Evolutionary conservation across 2,888 invertebrate species (phyloP), one percentile per base, ranked within the genome.

Genomic region (Scelioninae gen. 1): DNA sequence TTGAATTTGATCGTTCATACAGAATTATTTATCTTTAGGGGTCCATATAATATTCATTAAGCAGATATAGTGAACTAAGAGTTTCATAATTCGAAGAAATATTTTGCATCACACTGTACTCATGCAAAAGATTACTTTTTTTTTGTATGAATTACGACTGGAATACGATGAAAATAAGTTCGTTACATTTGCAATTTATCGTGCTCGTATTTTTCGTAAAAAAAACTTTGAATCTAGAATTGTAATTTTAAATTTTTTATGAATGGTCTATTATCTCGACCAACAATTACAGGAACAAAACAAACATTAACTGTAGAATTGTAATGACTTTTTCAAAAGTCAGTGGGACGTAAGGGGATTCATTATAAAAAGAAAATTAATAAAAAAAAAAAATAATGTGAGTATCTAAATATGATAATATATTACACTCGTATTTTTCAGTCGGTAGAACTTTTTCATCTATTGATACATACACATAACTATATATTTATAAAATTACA

Each of bases 401-500:
- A 71, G 72, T 55, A 66, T 62, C 69, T 74, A 74, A 49, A 11
- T 74, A 80, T 55, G 65, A 72, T 63, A 63, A 80, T 80, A 69
- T 62, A 80, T 74, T 82, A 78, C 68, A 78, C 77, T 82, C 49
- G 83, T 83, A 83, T 83, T 79, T 83, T 83, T 79, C 82, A 83
- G 78, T 79, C 75, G 55, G 62, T 82, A 79, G 76, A 63, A 49
- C 38, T 83, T 83, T 83, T 83, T 58, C 78, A 83, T 79, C 83
- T 83, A 82, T 78, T 83, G 83, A 83, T 81, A 76, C 81, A 47
- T 83, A 83, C 79, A 78, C 65, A 83, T 71, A 78, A 76, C 62
- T 83, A 83, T 83, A 83, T 83, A 83, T 83, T 83, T 83, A 78
- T 83, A 83, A 79, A 78, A 82, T 69, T 83, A 83, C 69, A 71